phyloP scores from a whole-genome alignment of 1,140 invertebrate genomes.

The Solen grandis region DNA sequence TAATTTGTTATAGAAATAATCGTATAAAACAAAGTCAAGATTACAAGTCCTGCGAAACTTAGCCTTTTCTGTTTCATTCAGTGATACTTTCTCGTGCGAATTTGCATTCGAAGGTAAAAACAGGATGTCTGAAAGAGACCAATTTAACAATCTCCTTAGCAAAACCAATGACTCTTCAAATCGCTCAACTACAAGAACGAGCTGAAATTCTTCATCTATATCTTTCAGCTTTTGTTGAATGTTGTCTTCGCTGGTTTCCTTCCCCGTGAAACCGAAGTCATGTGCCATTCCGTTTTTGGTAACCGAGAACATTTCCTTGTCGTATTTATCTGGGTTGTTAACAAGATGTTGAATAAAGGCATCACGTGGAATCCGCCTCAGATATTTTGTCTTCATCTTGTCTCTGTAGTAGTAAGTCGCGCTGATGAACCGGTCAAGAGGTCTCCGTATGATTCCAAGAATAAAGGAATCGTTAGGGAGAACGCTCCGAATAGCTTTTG shows the following conservation, averaged over 20 bases:
- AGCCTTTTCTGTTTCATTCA: too few species aligned
- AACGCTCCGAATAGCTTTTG: neutral
- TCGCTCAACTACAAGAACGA: constrained; percentile 82
- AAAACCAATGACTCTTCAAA: constrained; percentile 81
- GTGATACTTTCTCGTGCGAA: too few species aligned
- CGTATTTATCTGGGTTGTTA: constrained; percentile 57
- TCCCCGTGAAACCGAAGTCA: constrained; percentile 62
- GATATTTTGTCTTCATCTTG: constrained; percentile 17
- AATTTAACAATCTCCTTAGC: constrained; percentile 63
- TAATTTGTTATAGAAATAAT: too few species aligned
- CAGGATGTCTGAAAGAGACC: constrained; percentile 66
- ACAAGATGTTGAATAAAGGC: constrained; percentile 47
- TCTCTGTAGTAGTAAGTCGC: constrained; percentile 61
- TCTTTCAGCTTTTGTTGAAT: constrained; percentile 48
- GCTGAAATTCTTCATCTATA: constrained; percentile 76
- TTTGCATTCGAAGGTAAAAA: constrained; percentile 33
- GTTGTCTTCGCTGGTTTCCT: constrained; percentile 1
- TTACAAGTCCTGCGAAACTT: too few species aligned
- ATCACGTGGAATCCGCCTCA: constrained; percentile 31
- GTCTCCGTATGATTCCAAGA: constrained; percentile 67
- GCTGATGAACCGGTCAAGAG: constrained; percentile 60
- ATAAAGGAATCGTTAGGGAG: constrained; percentile 61
- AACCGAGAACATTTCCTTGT: constrained; percentile 29
- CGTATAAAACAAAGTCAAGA: too few species aligned
- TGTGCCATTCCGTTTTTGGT: constrained; percentile 67